phyloP scores from a whole-genome alignment of 2,888 invertebrate species.

The Tetramorium bicarinatum region DNA sequence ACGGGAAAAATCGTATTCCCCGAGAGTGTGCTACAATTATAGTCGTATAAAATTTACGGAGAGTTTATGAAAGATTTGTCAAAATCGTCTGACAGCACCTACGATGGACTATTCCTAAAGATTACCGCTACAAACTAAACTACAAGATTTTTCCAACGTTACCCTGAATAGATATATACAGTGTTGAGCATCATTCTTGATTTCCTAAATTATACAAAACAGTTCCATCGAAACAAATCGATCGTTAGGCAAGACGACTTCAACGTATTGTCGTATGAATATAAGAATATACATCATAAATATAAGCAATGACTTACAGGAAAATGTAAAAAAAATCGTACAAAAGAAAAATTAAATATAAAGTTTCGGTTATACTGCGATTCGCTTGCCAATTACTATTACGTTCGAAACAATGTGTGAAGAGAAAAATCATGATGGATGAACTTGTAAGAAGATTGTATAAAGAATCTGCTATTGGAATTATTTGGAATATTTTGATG shows the following conservation, averaged over 20 bases:
- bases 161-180: slow-evolving; percentile 71
- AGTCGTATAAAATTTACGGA: slow-evolving; percentile 67
- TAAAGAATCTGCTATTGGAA: slow-evolving; percentile 19
- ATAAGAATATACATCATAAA: slow-evolving; percentile 27
- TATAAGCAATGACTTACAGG: neutral
- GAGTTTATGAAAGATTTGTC: slow-evolving; percentile 48
- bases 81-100: slow-evolving; percentile 62
- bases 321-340: slow-evolving; percentile 4
- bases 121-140: slow-evolving; percentile 57
- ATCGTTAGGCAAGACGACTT: slow-evolving; percentile 68
- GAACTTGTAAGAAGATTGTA: slow-evolving; percentile 8
- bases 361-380: neutral
- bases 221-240: slow-evolving; percentile 53
- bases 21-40: slow-evolving; percentile 32
- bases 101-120: slow-evolving; percentile 57
- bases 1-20: slow-evolving; percentile 20
- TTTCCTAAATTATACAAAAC: slow-evolving; percentile 63
- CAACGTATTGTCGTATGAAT: neutral
- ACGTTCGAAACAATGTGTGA: neutral
- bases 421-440: slow-evolving; percentile 13
- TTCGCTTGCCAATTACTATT: slow-evolving; percentile 8
- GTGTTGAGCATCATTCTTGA: slow-evolving; percentile 71
- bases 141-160: slow-evolving; percentile 61
- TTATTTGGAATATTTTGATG: slow-evolving; percentile 80
- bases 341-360: neutral